A percentile compares a stretch with the other conserved stretches of the same genome.
These are phyloP conservation scores for Lampris incognitus DNA, from an alignment of 2,113 vertebrate species.

Conservation along the genomic window DNA sequence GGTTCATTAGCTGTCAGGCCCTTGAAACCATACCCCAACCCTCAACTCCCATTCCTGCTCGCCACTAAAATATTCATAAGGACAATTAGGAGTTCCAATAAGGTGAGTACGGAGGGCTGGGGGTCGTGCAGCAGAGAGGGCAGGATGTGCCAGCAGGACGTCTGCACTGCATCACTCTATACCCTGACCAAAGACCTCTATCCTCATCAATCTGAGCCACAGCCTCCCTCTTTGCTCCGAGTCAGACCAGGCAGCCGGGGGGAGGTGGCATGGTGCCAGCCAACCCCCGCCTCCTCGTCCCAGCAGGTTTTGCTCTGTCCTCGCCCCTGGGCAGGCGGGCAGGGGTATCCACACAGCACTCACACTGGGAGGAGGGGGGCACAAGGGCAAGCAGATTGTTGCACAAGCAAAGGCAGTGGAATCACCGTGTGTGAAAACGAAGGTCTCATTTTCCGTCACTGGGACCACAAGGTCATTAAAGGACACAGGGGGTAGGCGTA, in stretches of 20 bases:
- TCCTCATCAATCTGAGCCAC: slow-evolving; percentile 81
- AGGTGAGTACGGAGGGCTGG: slow-evolving; percentile 74
- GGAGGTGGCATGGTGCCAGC: slow-evolving; percentile 70
- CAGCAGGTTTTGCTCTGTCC: slow-evolving; percentile 74
- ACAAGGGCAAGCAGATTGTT: slow-evolving; percentile 69
- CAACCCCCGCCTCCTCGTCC: slow-evolving; percentile 46
- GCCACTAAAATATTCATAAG: slow-evolving; percentile 87
- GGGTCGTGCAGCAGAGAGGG: slow-evolving; percentile 68
- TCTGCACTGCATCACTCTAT: slow-evolving; percentile 75
- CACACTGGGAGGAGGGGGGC: slow-evolving; percentile 60
- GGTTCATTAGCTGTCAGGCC: slow-evolving; percentile 81
- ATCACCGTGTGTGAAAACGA: slow-evolving; percentile 33
- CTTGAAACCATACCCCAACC: slow-evolving; percentile 81
- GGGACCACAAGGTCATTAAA: slow-evolving; percentile 60
- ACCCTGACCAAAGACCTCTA: slow-evolving; percentile 74
- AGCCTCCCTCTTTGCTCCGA: slow-evolving; percentile 74
- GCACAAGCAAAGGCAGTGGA: slow-evolving; percentile 58
- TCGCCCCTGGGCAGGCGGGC: slow-evolving; percentile 70
- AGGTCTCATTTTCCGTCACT: slow-evolving; percentile 44
- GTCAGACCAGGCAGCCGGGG: slow-evolving; percentile 68
- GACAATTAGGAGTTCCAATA: slow-evolving; percentile 86
- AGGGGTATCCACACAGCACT: slow-evolving; percentile 66
- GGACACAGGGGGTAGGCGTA: slow-evolving; percentile 41
- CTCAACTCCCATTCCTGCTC: slow-evolving; percentile 79
- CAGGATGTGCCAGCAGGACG: slow-evolving; percentile 80